Evolutionary conservation across 2,888 invertebrate genomes (phyloP).

Genomic region (Harpagoxenus sublaevis): DNA sequence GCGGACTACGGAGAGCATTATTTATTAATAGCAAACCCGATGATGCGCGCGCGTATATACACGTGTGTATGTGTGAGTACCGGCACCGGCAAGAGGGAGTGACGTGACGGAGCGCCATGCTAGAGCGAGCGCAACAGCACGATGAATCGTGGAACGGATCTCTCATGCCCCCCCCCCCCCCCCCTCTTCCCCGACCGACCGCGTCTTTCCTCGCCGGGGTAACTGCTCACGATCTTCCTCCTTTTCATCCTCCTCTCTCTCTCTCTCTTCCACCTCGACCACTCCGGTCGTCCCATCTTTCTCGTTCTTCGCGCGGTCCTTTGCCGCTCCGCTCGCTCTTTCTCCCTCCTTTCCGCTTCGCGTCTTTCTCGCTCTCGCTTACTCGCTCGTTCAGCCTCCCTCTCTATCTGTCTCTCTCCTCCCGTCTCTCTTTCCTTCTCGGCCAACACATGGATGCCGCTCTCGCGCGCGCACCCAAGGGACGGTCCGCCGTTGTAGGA

Average conservation of each 20-base stretch:
- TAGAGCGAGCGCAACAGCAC: conserved; percentile 80
- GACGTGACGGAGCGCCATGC: conserved; percentile 77
- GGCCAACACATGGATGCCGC: conserved; percentile 11
- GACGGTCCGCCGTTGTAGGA: conserved; percentile 78
- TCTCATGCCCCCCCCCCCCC: conserved; percentile 45
- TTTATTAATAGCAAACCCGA: conserved; percentile 83
- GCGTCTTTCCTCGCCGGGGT: neutral
- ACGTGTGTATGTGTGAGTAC: neutral
- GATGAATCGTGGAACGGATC: conserved; percentile 78
- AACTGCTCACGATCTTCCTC: conserved; percentile 9
- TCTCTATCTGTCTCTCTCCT: conserved; percentile 54
- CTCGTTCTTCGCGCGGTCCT: conserved; percentile 19
- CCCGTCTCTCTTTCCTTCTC: conserved; percentile 29
- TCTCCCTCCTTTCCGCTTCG: conserved; percentile 22
- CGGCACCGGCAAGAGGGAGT: conserved; percentile 78
- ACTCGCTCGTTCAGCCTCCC: neutral
- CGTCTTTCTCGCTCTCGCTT: conserved; percentile 3
- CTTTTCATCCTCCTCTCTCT: conserved; percentile 20
- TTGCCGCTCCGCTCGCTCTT: conserved; percentile 19
- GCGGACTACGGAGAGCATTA: conserved; percentile 79
- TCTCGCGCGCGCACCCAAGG: conserved; percentile 59
- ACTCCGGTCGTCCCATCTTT: conserved; percentile 50
- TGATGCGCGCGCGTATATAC: neutral
- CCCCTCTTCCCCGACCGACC: neutral
- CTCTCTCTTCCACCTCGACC: conserved; percentile 23